Percentiles rank a stretch among this genome's conserved stretches.
phyloP scores from a whole-genome alignment of 2,797 vertebrate genomes.

The Eulemur rubriventer region DNA sequence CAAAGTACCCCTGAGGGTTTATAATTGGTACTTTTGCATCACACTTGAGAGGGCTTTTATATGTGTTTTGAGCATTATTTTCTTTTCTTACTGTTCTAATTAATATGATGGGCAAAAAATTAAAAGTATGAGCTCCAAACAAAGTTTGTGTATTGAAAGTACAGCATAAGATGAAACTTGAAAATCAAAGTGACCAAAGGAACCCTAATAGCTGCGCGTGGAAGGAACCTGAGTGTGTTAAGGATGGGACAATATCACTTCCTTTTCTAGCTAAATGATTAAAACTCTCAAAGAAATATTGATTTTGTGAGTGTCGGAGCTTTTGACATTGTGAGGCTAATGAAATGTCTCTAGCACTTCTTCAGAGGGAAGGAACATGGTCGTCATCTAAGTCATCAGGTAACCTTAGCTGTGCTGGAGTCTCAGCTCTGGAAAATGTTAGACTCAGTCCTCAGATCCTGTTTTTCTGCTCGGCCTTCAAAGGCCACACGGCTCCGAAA shows the following conservation, averaged over 20 bases:
- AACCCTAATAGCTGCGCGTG: background rate
- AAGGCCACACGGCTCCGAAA: background rate
- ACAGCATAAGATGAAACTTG: background rate
- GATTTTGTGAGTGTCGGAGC: background rate
- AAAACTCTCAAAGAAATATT: slow-evolving; percentile 6
- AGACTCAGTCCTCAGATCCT: background rate
- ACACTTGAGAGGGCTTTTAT: background rate
- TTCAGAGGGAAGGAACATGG: slow-evolving; percentile 6
- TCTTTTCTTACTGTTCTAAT: background rate
- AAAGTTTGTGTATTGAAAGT: background rate
- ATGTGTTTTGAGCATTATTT: background rate
- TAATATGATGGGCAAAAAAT: background rate
- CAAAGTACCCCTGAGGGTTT: background rate
- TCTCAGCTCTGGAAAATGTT: slow-evolving; percentile 18
- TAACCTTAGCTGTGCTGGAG: background rate
- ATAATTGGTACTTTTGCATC: background rate
- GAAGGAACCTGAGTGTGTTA: background rate
- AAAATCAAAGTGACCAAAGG: background rate
- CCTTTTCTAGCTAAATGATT: background rate
- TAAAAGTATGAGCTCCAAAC: background rate
- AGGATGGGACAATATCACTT: background rate
- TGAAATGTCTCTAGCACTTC: background rate
- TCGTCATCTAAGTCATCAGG: background rate
- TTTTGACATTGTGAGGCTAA: background rate
- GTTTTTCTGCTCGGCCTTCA: slow-evolving; percentile 3